phyloP scores from a whole-genome alignment of 2,113 vertebrate species.

The Phaethon lepturus region DNA sequence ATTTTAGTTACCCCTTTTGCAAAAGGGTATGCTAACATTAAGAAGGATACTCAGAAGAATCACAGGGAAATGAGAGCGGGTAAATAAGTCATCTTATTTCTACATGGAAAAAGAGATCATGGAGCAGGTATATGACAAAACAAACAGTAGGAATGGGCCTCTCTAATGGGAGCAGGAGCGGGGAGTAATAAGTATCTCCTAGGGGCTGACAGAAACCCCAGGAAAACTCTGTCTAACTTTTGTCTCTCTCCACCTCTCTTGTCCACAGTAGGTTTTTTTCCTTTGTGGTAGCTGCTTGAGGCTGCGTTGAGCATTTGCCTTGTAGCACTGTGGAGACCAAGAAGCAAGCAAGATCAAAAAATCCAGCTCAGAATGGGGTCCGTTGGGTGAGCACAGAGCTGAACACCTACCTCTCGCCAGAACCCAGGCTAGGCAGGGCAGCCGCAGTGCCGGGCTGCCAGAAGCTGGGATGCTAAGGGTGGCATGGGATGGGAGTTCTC shows the following conservation, averaged over 20 bases:
- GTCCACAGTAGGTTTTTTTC: background rate
- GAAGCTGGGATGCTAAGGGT: background rate
- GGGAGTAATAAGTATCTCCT: background rate
- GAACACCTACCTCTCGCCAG: background rate
- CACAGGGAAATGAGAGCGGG: background rate
- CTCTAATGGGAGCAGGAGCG: background rate
- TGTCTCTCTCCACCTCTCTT: background rate
- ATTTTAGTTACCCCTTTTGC: background rate
- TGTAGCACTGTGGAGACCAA: accelerated
- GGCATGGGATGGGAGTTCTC: background rate
- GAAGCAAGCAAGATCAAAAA: background rate
- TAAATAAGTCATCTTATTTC: background rate
- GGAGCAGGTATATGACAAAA: background rate
- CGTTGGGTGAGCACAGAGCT: background rate
- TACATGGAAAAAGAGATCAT: background rate
- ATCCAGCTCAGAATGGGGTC: background rate
- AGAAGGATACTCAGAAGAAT: background rate
- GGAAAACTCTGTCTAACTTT: background rate
- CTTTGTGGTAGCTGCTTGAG: background rate
- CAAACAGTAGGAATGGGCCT: background rate
- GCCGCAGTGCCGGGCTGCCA: accelerated
- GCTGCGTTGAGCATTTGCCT: background rate
- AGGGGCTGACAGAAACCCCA: background rate
- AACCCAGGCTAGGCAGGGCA: background rate
- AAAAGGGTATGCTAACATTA: background rate